These are phyloP conservation scores for Romanomermis culicivorax DNA, from an alignment of 2,888 invertebrate species.

Conservation along the genomic window DNA sequence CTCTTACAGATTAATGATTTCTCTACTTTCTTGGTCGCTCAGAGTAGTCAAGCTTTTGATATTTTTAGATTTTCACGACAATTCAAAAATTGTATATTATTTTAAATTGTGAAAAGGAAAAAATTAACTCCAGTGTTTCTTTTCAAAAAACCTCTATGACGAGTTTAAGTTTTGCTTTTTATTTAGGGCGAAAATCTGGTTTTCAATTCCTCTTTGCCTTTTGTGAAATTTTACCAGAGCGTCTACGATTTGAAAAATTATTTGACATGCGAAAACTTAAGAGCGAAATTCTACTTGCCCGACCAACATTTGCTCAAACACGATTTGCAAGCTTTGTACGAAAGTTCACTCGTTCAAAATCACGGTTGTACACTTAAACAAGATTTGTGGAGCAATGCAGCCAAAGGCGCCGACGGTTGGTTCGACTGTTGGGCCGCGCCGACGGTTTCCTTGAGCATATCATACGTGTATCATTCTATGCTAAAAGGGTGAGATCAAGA, in stretches of 20 bases:
- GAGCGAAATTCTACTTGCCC: slow-evolving; percentile 12
- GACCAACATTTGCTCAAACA: slow-evolving; percentile 13
- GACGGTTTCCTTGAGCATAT: slow-evolving; percentile 58
- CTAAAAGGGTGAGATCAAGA: slow-evolving; percentile 38
- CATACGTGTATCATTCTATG: slow-evolving; percentile 73
- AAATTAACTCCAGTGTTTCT: no score
- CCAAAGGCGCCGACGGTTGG: slow-evolving; percentile 46
- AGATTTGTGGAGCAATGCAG: slow-evolving; percentile 1
- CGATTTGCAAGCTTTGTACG: slow-evolving; percentile 8
- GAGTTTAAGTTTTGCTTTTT: no score
- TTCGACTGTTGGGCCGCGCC: slow-evolving; percentile 89
- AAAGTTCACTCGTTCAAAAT: background rate
- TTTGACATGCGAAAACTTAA: slow-evolving; percentile 13
- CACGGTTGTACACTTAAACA: background rate
- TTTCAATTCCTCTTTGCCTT: slow-evolving; percentile 75
- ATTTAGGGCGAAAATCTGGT: slow-evolving; percentile 83
- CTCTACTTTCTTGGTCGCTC: no score
- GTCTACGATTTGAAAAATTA: slow-evolving; percentile 60
- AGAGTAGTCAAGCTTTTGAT: no score
- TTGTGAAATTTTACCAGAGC: slow-evolving; percentile 73
- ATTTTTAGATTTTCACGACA: no score
- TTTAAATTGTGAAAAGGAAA: no score
- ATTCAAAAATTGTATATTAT: no score
- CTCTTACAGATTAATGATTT: no score
- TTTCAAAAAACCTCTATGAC: no score